These are phyloP conservation scores for Fistularia commersonii DNA, from an alignment of 2,797 vertebrate genomes.

Conservation along the genomic window DNA sequence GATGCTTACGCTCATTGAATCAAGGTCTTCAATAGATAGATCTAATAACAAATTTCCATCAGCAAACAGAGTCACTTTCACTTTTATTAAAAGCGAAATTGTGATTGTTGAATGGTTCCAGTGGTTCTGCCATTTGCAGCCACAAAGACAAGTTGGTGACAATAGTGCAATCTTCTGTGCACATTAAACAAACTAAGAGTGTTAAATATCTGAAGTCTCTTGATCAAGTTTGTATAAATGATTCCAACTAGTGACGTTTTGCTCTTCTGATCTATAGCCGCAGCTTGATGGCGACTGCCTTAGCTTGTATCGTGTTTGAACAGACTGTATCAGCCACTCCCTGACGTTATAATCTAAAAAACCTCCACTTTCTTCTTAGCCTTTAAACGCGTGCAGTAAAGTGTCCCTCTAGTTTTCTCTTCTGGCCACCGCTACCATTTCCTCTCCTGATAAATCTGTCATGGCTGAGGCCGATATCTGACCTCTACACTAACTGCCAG, in stretches of 20 bases:
- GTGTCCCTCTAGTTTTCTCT: constrained; percentile 51
- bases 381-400: constrained; percentile 67
- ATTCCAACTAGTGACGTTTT: constrained; percentile 13
- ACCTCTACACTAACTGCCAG: constrained; percentile 70
- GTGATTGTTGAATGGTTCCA: too few species aligned
- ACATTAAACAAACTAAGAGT: not conserved
- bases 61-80: too few species aligned
- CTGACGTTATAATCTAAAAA: constrained; percentile 61
- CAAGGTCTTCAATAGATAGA: constrained; percentile 15
- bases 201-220: constrained; percentile 32
- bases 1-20: constrained; percentile 42
- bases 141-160: not conserved
- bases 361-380: constrained; percentile 51
- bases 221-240: constrained; percentile 48
- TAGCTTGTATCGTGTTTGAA: constrained; percentile 59
- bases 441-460: constrained; percentile 81
- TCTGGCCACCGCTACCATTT: constrained; percentile 67
- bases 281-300: constrained; percentile 53
- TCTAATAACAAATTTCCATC: not conserved
- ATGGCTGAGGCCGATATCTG: constrained; percentile 70
- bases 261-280: constrained; percentile 50
- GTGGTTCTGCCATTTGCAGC: too few species aligned
- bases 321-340: constrained; percentile 54
- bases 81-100: too few species aligned
- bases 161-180: not conserved